These are phyloP conservation scores for Benthosema pterotum DNA, from an alignment of 2,797 vertebrate species.

Conservation along the genomic window DNA sequence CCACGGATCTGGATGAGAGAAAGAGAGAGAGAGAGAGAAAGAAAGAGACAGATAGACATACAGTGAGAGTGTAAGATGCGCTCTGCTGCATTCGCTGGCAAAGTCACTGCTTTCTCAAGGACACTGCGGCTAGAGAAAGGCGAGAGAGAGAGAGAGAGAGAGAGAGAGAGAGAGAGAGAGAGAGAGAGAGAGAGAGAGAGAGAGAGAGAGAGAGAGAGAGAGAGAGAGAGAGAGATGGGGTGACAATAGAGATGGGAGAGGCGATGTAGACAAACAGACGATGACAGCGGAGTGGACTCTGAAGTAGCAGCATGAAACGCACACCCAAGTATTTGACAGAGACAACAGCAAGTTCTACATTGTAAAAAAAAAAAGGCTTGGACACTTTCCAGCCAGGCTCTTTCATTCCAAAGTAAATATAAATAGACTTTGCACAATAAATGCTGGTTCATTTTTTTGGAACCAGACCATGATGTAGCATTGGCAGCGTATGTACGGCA, in stretches of 20 bases:
- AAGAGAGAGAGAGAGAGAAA: constrained; percentile 13
- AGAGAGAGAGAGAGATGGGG: constrained; percentile 8
- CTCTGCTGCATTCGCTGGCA: constrained; percentile 65
- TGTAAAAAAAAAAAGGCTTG: constrained; percentile 1
- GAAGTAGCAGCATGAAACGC: constrained; percentile 24
- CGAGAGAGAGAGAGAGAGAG: constrained; percentile 35
- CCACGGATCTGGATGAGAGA: constrained; percentile 23
- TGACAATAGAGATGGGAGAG: constrained; percentile 16
- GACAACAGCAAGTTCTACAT: background rate
- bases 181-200: background rate
- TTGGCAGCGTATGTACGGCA: too few species aligned
- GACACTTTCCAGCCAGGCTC: too few species aligned
- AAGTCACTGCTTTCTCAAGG: constrained; percentile 83
- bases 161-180: constrained; percentile 40
- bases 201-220: constrained; percentile 12
- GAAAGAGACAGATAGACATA: constrained; percentile 16
- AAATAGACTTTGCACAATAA: too few species aligned
- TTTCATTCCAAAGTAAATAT: too few species aligned
- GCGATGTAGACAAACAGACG: constrained; percentile 4
- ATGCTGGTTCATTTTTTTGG: too few species aligned
- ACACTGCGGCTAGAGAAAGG: constrained; percentile 80
- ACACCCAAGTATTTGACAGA: constrained; percentile 18
- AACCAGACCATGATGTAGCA: too few species aligned
- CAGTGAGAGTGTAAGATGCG: constrained; percentile 47
- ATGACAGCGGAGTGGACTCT: constrained; percentile 13